Conservation (phyloP, 2,797 vertebrate species). For the Poecilia wingei region DNA sequence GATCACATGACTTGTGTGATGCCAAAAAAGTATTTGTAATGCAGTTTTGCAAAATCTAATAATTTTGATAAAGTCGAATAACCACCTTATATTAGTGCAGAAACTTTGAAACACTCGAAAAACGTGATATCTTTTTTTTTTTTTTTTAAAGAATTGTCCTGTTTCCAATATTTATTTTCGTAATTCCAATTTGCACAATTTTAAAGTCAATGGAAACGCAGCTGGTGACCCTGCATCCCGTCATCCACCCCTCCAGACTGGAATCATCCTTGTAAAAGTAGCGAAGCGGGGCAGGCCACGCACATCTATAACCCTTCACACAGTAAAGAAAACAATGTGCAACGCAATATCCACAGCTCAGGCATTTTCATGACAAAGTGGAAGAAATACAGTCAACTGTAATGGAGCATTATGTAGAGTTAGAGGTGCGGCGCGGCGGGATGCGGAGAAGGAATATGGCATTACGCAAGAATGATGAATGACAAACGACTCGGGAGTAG, state of each 20-base stretch:
- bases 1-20: no score
- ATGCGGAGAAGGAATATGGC: conserved; percentile 45
- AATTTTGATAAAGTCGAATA: no score
- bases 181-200: no score
- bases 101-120: no score
- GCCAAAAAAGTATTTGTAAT: no score
- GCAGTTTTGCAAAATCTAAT: no score
- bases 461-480: conserved; percentile 63
- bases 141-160: no score
- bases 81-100: no score
- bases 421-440: conserved; percentile 28
- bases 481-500: conserved; percentile 59
- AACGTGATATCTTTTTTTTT: no score
- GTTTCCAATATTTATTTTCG: no score
- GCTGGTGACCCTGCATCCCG: not conserved
- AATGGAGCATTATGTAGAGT: conserved; percentile 22
- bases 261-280: conserved; percentile 35
- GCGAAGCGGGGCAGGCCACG: conserved; percentile 6
- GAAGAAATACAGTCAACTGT: conserved; percentile 9
- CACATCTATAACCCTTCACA: conserved; percentile 22
- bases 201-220: no score
- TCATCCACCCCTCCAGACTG: conserved; percentile 23
- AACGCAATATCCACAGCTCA: not conserved
- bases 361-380: not conserved
- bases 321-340: conserved; percentile 15